Percentiles rank a stretch among this genome's conserved stretches.
These are phyloP conservation scores for Anticlea derivata DNA, from an alignment of 2,888 invertebrate species.

Conservation along the genomic window DNA sequence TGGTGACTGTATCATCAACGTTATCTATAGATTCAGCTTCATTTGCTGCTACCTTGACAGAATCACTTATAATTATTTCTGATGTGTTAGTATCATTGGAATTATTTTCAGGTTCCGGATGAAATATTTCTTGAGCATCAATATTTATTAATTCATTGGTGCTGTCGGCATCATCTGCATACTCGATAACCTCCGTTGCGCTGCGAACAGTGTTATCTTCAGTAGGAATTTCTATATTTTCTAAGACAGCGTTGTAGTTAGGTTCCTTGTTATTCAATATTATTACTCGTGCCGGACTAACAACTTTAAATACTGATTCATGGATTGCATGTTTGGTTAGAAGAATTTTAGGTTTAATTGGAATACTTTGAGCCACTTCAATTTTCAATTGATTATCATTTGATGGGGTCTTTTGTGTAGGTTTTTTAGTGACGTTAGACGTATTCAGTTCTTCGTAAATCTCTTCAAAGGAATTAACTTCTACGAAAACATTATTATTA, in stretches of 20 bases:
- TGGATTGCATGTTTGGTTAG: slow-evolving; percentile 46
- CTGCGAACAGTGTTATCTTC: slow-evolving; percentile 18
- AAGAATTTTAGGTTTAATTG: slow-evolving; percentile 26
- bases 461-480: slow-evolving; percentile 74
- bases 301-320: slow-evolving; percentile 42
- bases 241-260: slow-evolving; percentile 50
- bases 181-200: slow-evolving; percentile 14
- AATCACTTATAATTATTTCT: background rate
- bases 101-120: slow-evolving; percentile 5
- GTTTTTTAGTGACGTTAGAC: slow-evolving; percentile 20
- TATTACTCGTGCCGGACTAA: slow-evolving; percentile 45
- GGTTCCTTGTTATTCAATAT: slow-evolving; percentile 50
- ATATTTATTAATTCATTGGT: slow-evolving; percentile 3
- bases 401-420: slow-evolving; percentile 4
- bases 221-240: slow-evolving; percentile 40
- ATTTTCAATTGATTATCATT: background rate
- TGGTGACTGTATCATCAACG: background rate
- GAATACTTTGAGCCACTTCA: slow-evolving; percentile 6
- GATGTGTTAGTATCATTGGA: background rate
- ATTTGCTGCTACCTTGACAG: background rate
- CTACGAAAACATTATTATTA: slow-evolving; percentile 65
- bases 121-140: slow-evolving; percentile 9
- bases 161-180: slow-evolving; percentile 1
- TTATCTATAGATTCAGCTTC: slow-evolving; percentile 1
- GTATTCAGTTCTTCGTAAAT: slow-evolving; percentile 68